phyloP scores from a whole-genome alignment of 2,113 vertebrate genomes.

The Ptilonorhynchus violaceus region DNA sequence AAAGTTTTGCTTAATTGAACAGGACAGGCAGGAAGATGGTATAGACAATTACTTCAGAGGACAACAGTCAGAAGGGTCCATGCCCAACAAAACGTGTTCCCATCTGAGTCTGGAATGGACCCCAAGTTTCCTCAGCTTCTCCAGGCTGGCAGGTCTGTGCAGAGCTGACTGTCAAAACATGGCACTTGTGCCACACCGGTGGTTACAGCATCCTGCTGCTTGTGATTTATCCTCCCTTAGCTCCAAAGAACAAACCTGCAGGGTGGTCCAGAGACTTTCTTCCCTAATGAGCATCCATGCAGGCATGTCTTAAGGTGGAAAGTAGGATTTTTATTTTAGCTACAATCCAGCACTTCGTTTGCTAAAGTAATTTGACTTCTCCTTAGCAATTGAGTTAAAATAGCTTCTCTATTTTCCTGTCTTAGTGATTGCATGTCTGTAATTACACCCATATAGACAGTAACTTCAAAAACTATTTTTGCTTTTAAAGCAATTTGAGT shows the following conservation, averaged over 20 bases:
- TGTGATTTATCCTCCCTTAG: neutral
- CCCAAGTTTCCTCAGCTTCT: neutral
- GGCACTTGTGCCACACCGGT: accelerated
- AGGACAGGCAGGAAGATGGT: neutral
- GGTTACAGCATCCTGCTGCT: neutral
- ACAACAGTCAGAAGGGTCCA: neutral
- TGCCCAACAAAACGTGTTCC: neutral
- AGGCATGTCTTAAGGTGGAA: neutral
- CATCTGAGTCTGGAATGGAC: neutral
- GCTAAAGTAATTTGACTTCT: constrained; percentile 46
- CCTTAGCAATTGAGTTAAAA: constrained; percentile 53
- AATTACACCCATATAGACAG: constrained; percentile 49
- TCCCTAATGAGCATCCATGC: neutral
- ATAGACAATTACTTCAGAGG: neutral
- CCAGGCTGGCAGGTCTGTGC: neutral
- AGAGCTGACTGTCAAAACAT: neutral
- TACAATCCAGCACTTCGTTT: constrained; percentile 17
- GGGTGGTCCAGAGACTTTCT: neutral
- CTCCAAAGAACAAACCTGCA: neutral
- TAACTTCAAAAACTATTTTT: constrained; percentile 48
- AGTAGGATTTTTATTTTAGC: neutral
- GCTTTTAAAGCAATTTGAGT: constrained; percentile 25
- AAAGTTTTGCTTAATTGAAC: neutral
- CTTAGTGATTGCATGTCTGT: constrained; percentile 40
- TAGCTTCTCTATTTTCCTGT: constrained; percentile 54